Base-by-base conservation (phyloP, 2,797 vertebrate genomes). In the Gallirallus australis region DNA sequence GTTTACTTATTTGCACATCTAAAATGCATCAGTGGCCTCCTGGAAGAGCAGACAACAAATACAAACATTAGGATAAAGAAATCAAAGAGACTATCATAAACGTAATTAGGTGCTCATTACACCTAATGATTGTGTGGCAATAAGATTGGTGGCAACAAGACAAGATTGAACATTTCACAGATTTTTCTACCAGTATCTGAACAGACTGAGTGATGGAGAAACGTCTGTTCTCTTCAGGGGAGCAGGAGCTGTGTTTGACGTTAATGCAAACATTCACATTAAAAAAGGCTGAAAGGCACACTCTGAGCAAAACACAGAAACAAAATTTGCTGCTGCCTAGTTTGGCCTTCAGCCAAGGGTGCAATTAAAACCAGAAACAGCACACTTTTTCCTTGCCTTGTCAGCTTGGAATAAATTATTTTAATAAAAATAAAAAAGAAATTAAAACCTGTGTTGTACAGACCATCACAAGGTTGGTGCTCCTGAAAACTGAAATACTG, bases 261-360 rank as follows among this genome's bases (percentile, higher is more conserved):
- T 68, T 75, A 53, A 72, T 77, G 64, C 56, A 35, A 91, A 82
- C 45, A 87, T 88, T 86, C 76, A 42, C 52, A 48, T 52, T 54
- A 79, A 60, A 82, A 80, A 88, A 63, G 42, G 68, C 78, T 86
- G 72, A 90, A 91, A 91, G 77, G 90, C 76, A 81, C 31, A 40
- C 81, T 40, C 81, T 40, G 63, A 89, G 66, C 80, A 76, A 81
- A 61, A 72, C 52, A 82, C 73, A 83, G 31, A 40, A 94, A 77
- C 33, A 78, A 64, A 92, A 90, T 60, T 71, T 85, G 56, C 63
- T 59, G 48, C 71, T 89, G 45, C 64, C 45, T 64, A 73, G 11
- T 66, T 33, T 77, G 83, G 60, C 64, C 33, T 77, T 86, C 75
- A 75, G 70, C 81, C 93, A 92, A 52, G 39, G 35, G 15, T 89